phyloP scores from a whole-genome alignment of 1,140 invertebrate species.

The Rhynchophorus ferrugineus region DNA sequence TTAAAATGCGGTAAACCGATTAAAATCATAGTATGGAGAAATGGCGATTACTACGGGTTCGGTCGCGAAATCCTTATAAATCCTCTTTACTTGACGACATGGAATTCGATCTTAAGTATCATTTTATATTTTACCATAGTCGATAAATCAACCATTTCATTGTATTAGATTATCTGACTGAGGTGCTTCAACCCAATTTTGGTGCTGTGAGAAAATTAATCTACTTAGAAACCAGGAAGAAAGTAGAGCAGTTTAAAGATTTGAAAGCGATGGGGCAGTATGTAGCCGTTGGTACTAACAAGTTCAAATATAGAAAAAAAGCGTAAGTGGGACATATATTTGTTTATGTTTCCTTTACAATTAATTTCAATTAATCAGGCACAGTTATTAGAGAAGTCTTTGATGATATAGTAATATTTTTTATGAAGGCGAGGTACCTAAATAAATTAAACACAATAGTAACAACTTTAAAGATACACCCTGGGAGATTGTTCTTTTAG shows the following conservation, averaged over 20 bases:
- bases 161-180: slow-evolving; percentile 2
- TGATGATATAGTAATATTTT: no score
- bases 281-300: slow-evolving; percentile 1
- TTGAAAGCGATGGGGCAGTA: background rate
- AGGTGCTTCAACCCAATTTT: background rate
- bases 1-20: slow-evolving; percentile 4
- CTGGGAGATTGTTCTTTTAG: no score
- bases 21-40: slow-evolving; percentile 3
- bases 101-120: slow-evolving; percentile 2
- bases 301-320: slow-evolving; percentile 6
- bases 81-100: background rate
- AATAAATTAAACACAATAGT: no score
- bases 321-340: background rate
- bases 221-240: slow-evolving; percentile 2
- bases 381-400: no score
- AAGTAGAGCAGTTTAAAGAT: background rate
- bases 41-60: background rate
- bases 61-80: slow-evolving; percentile 3
- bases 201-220: slow-evolving; percentile 4
- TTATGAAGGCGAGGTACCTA: no score
- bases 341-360: background rate
- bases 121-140: no score
- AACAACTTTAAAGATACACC: no score
- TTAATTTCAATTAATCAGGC: no score
- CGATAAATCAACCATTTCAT: no score